Evolutionary conservation across 1,140 invertebrate genomes (phyloP).

Genomic region (Calliphora vicina): DNA sequence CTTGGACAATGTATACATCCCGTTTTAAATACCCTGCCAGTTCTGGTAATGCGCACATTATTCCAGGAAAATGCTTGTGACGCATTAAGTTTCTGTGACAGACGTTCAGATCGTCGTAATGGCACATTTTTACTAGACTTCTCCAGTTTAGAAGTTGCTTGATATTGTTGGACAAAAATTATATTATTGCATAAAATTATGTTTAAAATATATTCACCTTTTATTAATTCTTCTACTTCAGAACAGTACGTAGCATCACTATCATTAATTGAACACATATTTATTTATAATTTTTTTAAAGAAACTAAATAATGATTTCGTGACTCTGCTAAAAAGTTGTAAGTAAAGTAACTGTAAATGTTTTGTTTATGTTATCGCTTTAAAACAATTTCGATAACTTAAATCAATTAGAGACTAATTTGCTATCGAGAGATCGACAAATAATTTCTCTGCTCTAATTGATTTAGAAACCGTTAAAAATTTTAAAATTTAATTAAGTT

Average conservation of each 20-base stretch:
- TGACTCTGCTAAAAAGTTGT: background rate
- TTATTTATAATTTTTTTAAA: background rate
- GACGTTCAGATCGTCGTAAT: background rate
- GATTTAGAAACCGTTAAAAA: no score
- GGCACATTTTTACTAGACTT: background rate
- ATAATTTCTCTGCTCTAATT: no score
- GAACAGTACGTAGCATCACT: constrained; percentile 18
- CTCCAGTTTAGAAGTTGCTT: background rate
- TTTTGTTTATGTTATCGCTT: no score
- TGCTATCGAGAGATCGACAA: no score
- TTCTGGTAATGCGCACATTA: no score
- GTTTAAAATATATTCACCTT: background rate
- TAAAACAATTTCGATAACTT: no score
- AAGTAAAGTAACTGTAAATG: no score
- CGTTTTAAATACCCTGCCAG: no score
- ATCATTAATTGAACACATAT: background rate
- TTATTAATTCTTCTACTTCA: background rate
- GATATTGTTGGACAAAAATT: background rate
- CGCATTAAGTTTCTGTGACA: background rate
- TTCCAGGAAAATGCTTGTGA: no score
- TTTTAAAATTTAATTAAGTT: no score
- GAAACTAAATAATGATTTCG: background rate
- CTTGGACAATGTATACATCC: no score
- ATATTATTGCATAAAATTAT: background rate
- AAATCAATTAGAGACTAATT: no score